Evolutionary conservation across 2,888 invertebrate genomes (phyloP), one percentile per base, ranked within the genome.

Genomic region (Heliconius aoede): DNA sequence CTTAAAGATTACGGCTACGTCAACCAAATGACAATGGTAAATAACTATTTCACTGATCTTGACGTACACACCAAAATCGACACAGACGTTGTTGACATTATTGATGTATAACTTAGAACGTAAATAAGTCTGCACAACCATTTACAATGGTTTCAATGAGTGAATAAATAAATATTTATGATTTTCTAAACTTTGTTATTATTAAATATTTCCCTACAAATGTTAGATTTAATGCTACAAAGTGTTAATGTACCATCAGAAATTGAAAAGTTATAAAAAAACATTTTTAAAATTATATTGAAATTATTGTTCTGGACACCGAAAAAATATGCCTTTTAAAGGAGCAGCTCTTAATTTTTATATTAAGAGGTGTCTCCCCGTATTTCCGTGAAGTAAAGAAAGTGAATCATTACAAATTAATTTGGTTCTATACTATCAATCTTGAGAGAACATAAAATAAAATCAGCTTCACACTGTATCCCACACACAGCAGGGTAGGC

Each of bases 1-100:
- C 82, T 94, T 74, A 91, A 82, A 77, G 85, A 89, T 83, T 94
- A 91, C 83, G 86, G 90, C 77, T 79, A 90, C 83, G 76, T 85
- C 1, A 89, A 87, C 73, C 84, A 77, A 15, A 87, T 85, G 4
- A 92, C 94, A 24, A 82, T 87, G 0, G 84, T 86, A 11, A 80
- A 82, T 24, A 87, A 90, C 11, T 90, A 88, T 83, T 87, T 85
- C 67, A 86, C 87, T 1, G 89, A 91, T 78, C 86, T 88, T 30
- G 90, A 91, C 77, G 79, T 91, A 15, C 82, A 85, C 79, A 83
- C 76, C 24, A 83, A 84, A 75, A 65, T 81, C 13, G 82, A 82
- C 68, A 82, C 78, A 72, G 82, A 84, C 72, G 76, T 80, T n/a
- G 30, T 65, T 18, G 81, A 83, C 62, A 65, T 83, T 18, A 76